Conservation (phyloP, 30 jellyfish, hydroid and myxozoan genomes). For the Aurelia aurita region DNA sequence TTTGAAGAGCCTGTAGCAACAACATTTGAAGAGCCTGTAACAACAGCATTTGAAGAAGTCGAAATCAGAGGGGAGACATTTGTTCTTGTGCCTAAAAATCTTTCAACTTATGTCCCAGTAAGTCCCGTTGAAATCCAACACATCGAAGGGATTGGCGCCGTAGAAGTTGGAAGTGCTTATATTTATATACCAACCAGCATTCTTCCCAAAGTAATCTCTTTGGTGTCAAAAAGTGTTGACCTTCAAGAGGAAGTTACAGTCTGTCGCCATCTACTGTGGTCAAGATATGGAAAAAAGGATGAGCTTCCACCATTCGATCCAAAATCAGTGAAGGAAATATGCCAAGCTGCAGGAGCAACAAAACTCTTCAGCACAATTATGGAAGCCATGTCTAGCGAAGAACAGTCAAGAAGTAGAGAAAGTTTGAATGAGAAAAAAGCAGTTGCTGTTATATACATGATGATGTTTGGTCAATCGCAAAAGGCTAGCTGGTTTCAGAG, state of each 20-base stretch:
- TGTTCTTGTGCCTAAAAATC: neutral
- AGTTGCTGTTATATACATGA: neutral
- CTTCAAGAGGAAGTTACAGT: neutral
- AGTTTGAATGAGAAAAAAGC: neutral
- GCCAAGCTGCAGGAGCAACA: neutral
- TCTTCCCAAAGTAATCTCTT: neutral
- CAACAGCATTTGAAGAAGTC: neutral
- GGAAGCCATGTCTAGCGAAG: neutral
- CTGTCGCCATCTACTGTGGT: neutral
- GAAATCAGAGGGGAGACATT: neutral
- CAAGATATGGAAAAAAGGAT: neutral
- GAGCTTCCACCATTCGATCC: conserved; percentile 1
- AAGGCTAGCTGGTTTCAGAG: no score
- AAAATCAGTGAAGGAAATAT: neutral
- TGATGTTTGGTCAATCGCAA: no score
- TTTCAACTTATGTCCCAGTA: neutral
- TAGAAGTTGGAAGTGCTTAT: neutral
- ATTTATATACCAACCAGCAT: neutral
- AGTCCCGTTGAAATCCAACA: neutral
- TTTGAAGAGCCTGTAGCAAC: no score
- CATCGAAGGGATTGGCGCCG: neutral
- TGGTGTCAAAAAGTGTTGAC: neutral
- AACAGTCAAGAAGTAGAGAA: neutral
- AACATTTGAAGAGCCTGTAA: neutral
- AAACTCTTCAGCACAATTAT: neutral